Evolutionary conservation across 2,113 vertebrate genomes (phyloP).

Genomic region (Neodontobutis hainanensis): DNA sequence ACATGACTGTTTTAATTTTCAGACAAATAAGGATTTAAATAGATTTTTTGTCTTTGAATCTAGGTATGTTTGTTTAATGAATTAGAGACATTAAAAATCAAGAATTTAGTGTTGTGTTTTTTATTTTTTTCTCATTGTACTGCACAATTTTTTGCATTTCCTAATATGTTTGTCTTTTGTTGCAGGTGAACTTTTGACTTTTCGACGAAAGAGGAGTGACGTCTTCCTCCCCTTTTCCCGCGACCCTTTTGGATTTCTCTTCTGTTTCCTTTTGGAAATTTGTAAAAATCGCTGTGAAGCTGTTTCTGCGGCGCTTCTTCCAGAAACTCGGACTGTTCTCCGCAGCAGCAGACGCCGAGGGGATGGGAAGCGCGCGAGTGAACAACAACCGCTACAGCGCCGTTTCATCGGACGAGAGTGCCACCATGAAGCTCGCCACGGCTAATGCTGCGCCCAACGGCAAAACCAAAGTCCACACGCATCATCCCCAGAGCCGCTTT

Average conservation of each 20-base stretch:
- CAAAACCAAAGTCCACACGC: constrained; percentile 92
- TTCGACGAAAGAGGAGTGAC: constrained; percentile 20
- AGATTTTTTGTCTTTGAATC: too few species aligned
- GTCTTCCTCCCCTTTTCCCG: constrained; percentile 11
- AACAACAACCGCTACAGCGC: constrained; percentile 91
- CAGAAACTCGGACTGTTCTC: constrained; percentile 99
- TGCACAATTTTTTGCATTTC: too few species aligned
- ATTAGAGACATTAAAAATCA: too few species aligned
- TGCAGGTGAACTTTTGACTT: too few species aligned
- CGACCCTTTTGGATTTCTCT: too few species aligned
- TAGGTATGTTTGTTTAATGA: too few species aligned
- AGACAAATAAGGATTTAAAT: too few species aligned
- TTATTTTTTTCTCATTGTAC: too few species aligned
- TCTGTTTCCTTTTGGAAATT: constrained; percentile 80
- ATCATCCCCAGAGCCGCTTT: constrained; percentile 90
- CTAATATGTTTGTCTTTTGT: too few species aligned
- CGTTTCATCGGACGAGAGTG: constrained; percentile 97
- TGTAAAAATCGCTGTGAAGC: constrained; percentile 90
- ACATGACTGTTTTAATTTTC: too few species aligned
- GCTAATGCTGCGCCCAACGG: constrained; percentile 91
- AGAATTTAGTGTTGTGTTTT: too few species aligned
- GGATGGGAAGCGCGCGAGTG: constrained; percentile 97
- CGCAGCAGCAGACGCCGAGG: constrained; percentile 94
- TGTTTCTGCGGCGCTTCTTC: constrained; percentile 99
- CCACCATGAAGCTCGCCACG: constrained; percentile 95